Conservation (phyloP, 2,113 vertebrate species). For the Cottus gobio region DNA sequence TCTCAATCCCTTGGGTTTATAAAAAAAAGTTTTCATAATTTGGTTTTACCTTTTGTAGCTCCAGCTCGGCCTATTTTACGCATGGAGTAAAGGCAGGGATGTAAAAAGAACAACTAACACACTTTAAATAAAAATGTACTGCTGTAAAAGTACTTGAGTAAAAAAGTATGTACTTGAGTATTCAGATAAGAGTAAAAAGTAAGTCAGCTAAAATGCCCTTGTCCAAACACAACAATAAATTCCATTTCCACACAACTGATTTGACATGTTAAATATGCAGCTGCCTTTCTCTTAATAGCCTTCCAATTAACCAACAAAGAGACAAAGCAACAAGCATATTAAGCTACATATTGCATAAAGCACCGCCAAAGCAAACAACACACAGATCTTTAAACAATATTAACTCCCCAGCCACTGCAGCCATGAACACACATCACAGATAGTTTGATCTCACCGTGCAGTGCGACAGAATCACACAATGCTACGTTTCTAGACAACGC, state of each 20-base stretch:
- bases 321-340: background rate
- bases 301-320: background rate
- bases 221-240: background rate
- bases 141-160: background rate
- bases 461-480: background rate
- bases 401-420: background rate
- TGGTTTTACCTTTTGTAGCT: background rate
- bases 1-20: background rate
- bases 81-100: background rate
- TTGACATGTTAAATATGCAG: background rate
- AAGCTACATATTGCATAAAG: background rate
- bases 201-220: background rate
- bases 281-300: no score
- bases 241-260: background rate
- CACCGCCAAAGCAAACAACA: background rate
- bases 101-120: background rate
- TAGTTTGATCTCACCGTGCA: background rate
- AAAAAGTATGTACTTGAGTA: no score
- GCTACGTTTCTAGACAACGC: background rate
- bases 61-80: background rate
- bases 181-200: background rate
- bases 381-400: background rate
- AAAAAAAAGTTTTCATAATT: background rate
- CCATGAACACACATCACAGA: background rate
- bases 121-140: background rate